A percentile compares a stretch with the other conserved stretches of the same genome.
Evolutionary conservation across 2,888 invertebrate species (phyloP).

Genomic region (Acrocyrtus sp.): DNA sequence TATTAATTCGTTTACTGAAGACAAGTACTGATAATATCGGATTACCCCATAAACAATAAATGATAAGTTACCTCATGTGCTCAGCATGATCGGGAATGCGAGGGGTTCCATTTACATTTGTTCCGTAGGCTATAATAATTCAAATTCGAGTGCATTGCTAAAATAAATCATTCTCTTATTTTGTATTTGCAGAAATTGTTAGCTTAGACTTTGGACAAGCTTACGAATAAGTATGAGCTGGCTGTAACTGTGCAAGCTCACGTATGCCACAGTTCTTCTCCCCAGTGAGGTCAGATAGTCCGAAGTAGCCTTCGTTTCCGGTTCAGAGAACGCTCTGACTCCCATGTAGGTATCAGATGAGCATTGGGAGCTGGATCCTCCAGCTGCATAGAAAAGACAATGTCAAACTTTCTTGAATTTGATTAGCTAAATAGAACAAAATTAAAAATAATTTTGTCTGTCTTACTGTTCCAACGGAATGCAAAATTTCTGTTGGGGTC

Average conservation of each 20-base stretch:
- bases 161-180: too few relatives aligned
- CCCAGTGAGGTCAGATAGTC: constrained; percentile 56
- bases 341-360: constrained; percentile 61
- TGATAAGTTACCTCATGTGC: constrained; percentile 38
- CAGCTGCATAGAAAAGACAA: constrained; percentile 58
- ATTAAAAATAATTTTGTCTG: background rate
- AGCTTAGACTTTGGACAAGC: too few relatives aligned
- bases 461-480: constrained; percentile 66
- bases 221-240: constrained; percentile 76
- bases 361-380: constrained; percentile 63
- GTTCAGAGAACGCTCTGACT: constrained; percentile 53
- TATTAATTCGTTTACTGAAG: constrained; percentile 16
- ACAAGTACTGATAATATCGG: too few relatives aligned
- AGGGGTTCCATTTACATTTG: constrained; percentile 21
- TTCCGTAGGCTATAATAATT: constrained; percentile 37
- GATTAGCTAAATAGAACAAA: background rate
- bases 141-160: too few relatives aligned
- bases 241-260: constrained; percentile 80
- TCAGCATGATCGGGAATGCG: constrained; percentile 41
- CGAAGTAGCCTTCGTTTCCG: constrained; percentile 58
- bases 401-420: background rate
- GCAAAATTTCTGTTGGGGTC: constrained; percentile 83
- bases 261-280: constrained; percentile 67
- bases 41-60: too few relatives aligned
- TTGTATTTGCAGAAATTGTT: too few relatives aligned